These are phyloP conservation scores for Stenurella melanura DNA, from an alignment of 2,888 invertebrate species.

Conservation along the genomic window DNA sequence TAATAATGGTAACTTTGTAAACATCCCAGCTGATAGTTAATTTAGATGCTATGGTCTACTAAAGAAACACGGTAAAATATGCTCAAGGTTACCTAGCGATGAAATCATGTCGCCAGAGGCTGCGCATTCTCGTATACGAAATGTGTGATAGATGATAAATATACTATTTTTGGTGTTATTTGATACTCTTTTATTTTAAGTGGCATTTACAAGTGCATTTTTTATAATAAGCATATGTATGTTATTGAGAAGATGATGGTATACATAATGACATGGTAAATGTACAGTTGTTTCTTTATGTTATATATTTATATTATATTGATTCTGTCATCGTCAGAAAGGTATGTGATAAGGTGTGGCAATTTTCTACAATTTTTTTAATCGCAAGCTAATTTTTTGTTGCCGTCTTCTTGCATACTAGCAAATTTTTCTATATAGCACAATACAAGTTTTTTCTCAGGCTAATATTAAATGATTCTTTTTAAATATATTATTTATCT, in stretches of 20 bases:
- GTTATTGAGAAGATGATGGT: not conserved
- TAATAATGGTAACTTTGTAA: slow-evolving; percentile 16
- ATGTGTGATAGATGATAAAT: slow-evolving; percentile 19
- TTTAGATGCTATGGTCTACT: not conserved
- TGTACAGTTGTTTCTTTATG: too few species aligned
- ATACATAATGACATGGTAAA: not conserved
- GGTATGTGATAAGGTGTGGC: too few species aligned
- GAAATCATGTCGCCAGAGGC: slow-evolving; percentile 44
- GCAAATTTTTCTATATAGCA: too few species aligned
- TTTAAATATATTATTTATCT: too few species aligned
- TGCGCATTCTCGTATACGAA: slow-evolving; percentile 29
- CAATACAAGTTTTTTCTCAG: too few species aligned
- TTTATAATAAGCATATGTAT: not conserved
- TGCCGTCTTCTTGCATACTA: too few species aligned
- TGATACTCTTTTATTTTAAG: slow-evolving; percentile 7
- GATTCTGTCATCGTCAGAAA: too few species aligned
- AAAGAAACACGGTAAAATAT: slow-evolving; percentile 17
- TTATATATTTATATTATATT: too few species aligned
- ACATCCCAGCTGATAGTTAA: slow-evolving; percentile 5
- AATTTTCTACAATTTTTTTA: too few species aligned
- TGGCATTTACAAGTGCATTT: not conserved
- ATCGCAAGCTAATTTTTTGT: too few species aligned
- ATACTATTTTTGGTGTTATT: not conserved
- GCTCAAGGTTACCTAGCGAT: slow-evolving; percentile 42
- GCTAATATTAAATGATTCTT: too few species aligned